Conservation (phyloP, 2,888 invertebrate genomes). For the Villa cingulata region DNA sequence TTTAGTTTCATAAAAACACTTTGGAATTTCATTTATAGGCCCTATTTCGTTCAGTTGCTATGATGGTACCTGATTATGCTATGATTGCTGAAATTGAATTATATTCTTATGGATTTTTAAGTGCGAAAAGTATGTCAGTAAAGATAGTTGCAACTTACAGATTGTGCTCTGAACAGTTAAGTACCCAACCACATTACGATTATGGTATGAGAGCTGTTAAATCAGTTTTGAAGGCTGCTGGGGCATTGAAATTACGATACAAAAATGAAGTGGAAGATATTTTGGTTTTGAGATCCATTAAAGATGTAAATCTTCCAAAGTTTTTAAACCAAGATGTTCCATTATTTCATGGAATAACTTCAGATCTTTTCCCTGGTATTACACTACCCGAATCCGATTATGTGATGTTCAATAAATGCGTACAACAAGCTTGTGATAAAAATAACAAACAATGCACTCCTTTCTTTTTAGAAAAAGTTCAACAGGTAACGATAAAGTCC, state of each 20-base stretch:
- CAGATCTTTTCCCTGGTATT: constrained; percentile 85
- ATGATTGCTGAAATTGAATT: constrained; percentile 88
- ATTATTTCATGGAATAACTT: constrained; percentile 83
- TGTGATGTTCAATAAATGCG: constrained; percentile 49
- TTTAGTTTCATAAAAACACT: too few relatives aligned
- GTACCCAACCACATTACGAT: constrained; percentile 89
- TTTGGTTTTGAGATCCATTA: constrained; percentile 76
- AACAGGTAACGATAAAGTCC: constrained; percentile 29
- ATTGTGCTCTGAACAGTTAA: constrained; percentile 84
- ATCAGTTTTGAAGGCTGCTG: constrained; percentile 82
- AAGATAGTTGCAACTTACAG: constrained; percentile 92
- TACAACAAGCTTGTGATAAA: constrained; percentile 47
- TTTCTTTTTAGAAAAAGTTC: constrained; percentile 78
- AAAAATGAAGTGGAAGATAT: constrained; percentile 79
- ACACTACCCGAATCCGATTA: constrained; percentile 67
- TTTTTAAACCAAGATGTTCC: constrained; percentile 81
- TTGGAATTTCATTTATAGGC: constrained; percentile 44
- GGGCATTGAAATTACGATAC: constrained; percentile 77
- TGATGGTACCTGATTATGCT: constrained; percentile 97
- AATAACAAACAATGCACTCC: constrained; percentile 73
- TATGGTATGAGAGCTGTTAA: constrained; percentile 96
- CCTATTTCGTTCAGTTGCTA: constrained; percentile 84
- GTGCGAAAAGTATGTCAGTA: constrained; percentile 73
- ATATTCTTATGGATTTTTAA: constrained; percentile 84
- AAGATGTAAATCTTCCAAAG: constrained; percentile 89